A percentile compares a stretch with the other conserved stretches of the same genome.
Evolutionary conservation across 2,113 vertebrate genomes (phyloP).

Genomic region (western clawed frog (Xenopus tropicalis)): UCB_Xtro_10.0 CM004447.2:89101001-89101500

Average conservation of each 20-base stretch:
- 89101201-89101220: slow-evolving; percentile 25
- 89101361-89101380: slow-evolving; percentile 34
- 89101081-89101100: too few relatives aligned
- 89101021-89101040: too few relatives aligned
- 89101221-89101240: slow-evolving; percentile 44
- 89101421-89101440: slow-evolving; percentile 38
- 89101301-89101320: slow-evolving; percentile 44
- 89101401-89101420: slow-evolving; percentile 38
- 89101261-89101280: slow-evolving; percentile 43
- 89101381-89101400: slow-evolving; percentile 23
- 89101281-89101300: slow-evolving; percentile 41
- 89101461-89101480: slow-evolving; percentile 41
- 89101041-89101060: too few relatives aligned
- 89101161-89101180: slow-evolving; percentile 32
- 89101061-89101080: too few relatives aligned
- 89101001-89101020: too few relatives aligned
- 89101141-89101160: slow-evolving; percentile 12
- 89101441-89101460: slow-evolving; percentile 41
- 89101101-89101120: background rate
- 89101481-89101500: slow-evolving; percentile 35
- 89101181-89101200: slow-evolving; percentile 20
- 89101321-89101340: slow-evolving; percentile 24
- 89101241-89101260: slow-evolving; percentile 35
- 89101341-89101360: slow-evolving; percentile 40
- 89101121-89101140: background rate